Evolutionary conservation across 1,140 invertebrate species (phyloP), one percentile per base, ranked within the genome.

Genomic region (Sitodiplosis mosellana): DNA sequence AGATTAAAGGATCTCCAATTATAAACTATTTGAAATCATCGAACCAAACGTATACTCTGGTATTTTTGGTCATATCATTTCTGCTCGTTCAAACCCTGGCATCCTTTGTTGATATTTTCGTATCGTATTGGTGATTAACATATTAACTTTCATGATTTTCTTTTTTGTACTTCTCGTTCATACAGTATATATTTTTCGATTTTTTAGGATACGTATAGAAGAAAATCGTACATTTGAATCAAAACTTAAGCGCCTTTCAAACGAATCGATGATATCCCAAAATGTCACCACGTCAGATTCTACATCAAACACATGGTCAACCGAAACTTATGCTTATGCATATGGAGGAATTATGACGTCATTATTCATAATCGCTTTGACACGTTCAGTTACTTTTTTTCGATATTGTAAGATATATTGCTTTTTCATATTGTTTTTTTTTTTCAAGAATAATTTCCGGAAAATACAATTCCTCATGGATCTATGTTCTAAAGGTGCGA

Each of bases 401-500:
- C 27, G 27, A 27, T 27, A 5, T 27, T 37, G 52, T n/a, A n/a
- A n/a, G n/a, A n/a, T n/a, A n/a, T n/a, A n/a, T n/a, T n/a, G n/a
- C n/a, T n/a, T n/a, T n/a, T n/a, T n/a, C n/a, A n/a, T n/a, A n/a
- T n/a, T n/a, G n/a, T n/a, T n/a, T n/a, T n/a, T n/a, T n/a, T n/a
- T n/a, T n/a, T n/a, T n/a, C n/a, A n/a, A n/a, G n/a, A n/a, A n/a
- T n/a, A n/a, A n/a, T n/a, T n/a, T n/a, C n/a, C n/a, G n/a, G n/a
- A n/a, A n/a, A n/a, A n/a, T n/a, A n/a, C n/a, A n/a, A n/a, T n/a
- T n/a, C n/a, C n/a, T n/a, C n/a, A n/a, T n/a, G 56, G 0, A 85
- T 82, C 56, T 86, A 83, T 34, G 7, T 56, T 67, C 70, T 20
- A 54, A 79, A 2, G 76, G 76, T 27, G 75, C 82, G 63, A 59